Base-by-base conservation (phyloP, 2,888 invertebrate genomes). In the Hololepta plana region DNA sequence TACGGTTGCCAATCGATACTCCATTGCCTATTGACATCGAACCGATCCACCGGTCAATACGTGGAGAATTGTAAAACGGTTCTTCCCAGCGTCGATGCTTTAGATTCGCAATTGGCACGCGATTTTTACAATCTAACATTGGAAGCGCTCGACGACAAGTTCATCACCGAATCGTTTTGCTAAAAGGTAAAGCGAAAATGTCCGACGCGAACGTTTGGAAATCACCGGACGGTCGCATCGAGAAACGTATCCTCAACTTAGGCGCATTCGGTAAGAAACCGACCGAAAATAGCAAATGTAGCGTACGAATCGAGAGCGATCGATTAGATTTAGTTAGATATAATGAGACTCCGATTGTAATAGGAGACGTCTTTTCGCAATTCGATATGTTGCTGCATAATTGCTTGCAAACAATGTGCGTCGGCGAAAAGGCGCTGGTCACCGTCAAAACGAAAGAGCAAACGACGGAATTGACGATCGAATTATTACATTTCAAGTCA, bases 361-460 rank as follows among this genome's bases (percentile, higher is more conserved):
- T 64, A 39, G 62, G 64, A 1, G 49, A 56, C 25, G 53, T 49
- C 19, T 36, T 52, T 28, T 52, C 54, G 3, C 54, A 57, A 3
- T 39, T 62, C 26, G 62, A 61, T 34, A 54, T 51, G 29, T 51
- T 56, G 31, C 35, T 63, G 22, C 60, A 64, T 37, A 38, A 55
- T 23, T 46, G 60, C 24, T 40, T 64, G 28, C 47, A 49, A 27
- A 57, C 57, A 29, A 62, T 64, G 58, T 32, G 54, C 14, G 37
- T 44, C 3, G 53, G 55, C 10, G 65, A 65, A 47, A 47, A 42
- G 6, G 51, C 63, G 1, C 41, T 39, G n/a, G 58, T 63, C 35
- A 44, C 34, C 11, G 52, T 64, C 23, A 32, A 36, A 23, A 44
- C 54, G 1, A 49, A 49, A 30, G 24, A 35, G 8, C 39, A 34